A percentile compares a stretch with the other conserved stretches of the same genome.
Conservation (phyloP, 92 coral and sea anemone genomes). For the Phymanthus crucifer region DNA sequence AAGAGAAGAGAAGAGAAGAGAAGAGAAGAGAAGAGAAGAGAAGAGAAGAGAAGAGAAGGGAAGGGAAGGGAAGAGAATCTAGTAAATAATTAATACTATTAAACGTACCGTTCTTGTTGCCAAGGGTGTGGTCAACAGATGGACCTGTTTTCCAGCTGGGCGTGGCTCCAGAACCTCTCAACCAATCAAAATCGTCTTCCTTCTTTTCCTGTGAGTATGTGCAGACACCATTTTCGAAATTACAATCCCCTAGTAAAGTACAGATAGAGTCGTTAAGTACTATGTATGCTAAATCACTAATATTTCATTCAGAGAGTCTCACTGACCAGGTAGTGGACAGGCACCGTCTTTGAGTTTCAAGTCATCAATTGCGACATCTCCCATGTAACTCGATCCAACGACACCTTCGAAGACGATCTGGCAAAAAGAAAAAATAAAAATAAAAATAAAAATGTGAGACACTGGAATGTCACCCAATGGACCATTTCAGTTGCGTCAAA, state of each 20-base stretch:
- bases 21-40: too few relatives aligned
- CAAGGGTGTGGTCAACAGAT: conserved; percentile 80
- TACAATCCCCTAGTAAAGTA: conserved; percentile 67
- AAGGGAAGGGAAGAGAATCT: neutral
- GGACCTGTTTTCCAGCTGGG: conserved; percentile 96
- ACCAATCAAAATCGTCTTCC: conserved; percentile 96
- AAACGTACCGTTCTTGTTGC: conserved; percentile 72
- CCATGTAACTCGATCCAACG: conserved; percentile 65
- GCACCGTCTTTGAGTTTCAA: conserved; percentile 63
- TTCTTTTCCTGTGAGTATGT: conserved; percentile 70
- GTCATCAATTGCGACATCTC: conserved; percentile 90
- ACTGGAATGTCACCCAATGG: too few relatives aligned
- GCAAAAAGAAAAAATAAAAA: neutral
- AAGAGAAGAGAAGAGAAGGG: too few relatives aligned
- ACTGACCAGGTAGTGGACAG: conserved; percentile 76
- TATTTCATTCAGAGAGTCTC: neutral
- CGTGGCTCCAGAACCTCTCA: conserved; percentile 78
- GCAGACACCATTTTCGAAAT: conserved; percentile 89
- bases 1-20: too few relatives aligned
- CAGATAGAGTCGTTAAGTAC: neutral
- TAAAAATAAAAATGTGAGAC: too few relatives aligned
- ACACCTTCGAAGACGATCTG: conserved; percentile 82
- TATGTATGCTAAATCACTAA: neutral
- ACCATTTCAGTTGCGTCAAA: too few relatives aligned
- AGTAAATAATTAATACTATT: too few relatives aligned